Conservation (phyloP, 2,888 invertebrate species). For the Drosophila borealis region DNA sequence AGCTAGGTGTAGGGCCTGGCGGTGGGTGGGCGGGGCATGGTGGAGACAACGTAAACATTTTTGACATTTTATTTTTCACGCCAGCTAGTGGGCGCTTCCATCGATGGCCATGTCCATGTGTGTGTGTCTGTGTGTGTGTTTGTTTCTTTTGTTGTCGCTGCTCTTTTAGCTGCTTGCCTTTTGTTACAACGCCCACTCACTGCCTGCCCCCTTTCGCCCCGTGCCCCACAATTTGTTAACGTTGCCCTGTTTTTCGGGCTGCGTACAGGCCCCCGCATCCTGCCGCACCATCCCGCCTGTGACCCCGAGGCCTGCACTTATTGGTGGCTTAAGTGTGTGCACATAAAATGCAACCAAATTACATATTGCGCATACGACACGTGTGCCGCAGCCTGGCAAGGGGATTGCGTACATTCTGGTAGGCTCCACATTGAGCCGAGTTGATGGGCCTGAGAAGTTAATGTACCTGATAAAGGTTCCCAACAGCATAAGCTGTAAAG, state of each 20-base stretch:
- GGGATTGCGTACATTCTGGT: background rate
- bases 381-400: conserved; percentile 27
- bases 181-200: conserved; percentile 44
- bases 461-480: background rate
- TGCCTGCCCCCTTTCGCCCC: background rate
- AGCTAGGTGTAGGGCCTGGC: background rate
- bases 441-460: background rate
- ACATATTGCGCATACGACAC: conserved; percentile 65
- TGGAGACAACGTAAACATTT: conserved; percentile 72
- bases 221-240: conserved; percentile 2
- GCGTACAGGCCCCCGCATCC: conserved; percentile 1
- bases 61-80: conserved; percentile 79
- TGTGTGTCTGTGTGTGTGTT: conserved; percentile 19
- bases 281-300: background rate
- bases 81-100: conserved; percentile 59
- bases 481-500: no score
- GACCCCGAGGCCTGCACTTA: conserved; percentile 32
- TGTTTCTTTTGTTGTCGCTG: conserved; percentile 53
- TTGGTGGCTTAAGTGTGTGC: conserved; percentile 53
- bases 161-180: conserved; percentile 61
- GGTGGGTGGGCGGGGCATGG: background rate
- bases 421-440: background rate
- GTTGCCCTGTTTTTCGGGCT: conserved; percentile 36
- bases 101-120: conserved; percentile 36
- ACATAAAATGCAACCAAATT: conserved; percentile 57